These are phyloP conservation scores for Sebastiscus albofasciatus DNA, from an alignment of 2,797 vertebrate species.

Conservation along the genomic window DNA sequence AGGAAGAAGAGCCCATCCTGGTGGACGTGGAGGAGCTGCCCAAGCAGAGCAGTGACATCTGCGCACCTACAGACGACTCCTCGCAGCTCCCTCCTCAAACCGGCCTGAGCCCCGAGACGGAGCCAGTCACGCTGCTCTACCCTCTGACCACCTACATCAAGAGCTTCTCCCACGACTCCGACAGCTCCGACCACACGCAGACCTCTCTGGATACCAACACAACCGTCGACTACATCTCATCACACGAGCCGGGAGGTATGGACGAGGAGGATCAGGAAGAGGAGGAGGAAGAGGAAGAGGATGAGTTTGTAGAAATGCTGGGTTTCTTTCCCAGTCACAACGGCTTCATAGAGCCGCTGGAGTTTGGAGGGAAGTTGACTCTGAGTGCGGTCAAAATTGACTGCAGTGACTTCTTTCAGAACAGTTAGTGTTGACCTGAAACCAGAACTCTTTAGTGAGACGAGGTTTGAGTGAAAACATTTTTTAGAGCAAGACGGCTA, in stretches of 20 bases:
- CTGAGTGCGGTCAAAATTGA: constrained; percentile 87
- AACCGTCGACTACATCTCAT: constrained; percentile 72
- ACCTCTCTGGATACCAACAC: constrained; percentile 59
- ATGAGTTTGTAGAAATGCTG: constrained; percentile 18
- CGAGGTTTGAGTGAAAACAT: neutral
- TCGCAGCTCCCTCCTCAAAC: neutral
- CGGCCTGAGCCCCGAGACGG: neutral
- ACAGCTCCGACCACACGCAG: constrained; percentile 72
- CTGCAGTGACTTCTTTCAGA: constrained; percentile 72
- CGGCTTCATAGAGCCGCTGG: constrained; percentile 47
- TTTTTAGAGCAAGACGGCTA: neutral
- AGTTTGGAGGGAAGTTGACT: constrained; percentile 81
- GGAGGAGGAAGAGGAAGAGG: constrained; percentile 13
- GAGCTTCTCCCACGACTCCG: constrained; percentile 73
- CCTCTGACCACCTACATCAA: constrained; percentile 81
- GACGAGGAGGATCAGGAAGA: constrained; percentile 52
- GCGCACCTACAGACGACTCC: neutral
- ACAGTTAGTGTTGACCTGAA: neutral
- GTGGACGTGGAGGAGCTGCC: constrained; percentile 81
- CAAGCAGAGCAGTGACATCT: neutral
- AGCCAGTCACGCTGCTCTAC: constrained; percentile 11
- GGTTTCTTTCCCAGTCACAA: constrained; percentile 69
- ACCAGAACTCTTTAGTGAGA: neutral
- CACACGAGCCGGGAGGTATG: constrained; percentile 63
- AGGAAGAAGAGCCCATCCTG: constrained; percentile 83